phyloP scores from a whole-genome alignment of 53 echinoderm and acorn worm species.

The Antedon mediterranea region DNA sequence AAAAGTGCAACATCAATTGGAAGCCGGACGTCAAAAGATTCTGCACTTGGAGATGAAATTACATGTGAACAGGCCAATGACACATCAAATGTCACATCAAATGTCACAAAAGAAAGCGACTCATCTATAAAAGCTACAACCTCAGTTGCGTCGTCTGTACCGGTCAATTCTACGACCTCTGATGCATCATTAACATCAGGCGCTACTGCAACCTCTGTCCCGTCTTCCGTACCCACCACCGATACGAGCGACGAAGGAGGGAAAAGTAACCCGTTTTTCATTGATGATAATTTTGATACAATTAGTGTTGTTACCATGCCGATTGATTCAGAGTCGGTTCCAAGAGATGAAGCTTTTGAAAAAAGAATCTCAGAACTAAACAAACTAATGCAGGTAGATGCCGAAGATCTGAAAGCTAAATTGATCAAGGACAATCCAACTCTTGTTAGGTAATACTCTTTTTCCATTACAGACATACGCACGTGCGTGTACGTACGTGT shows the following conservation, averaged over 20 bases:
- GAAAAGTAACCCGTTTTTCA: background rate
- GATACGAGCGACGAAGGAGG: background rate
- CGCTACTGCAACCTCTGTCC: too few species aligned
- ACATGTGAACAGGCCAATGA: background rate
- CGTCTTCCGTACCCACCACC: background rate
- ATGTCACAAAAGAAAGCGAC: too few species aligned
- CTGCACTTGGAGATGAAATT: conserved; percentile 5
- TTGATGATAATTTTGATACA: conserved; percentile 4
- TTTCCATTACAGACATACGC: too few species aligned
- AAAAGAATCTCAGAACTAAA: conserved; percentile 62
- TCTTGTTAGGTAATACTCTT: conserved; percentile 64
- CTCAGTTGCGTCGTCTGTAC: background rate
- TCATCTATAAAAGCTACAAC: too few species aligned
- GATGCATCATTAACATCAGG: too few species aligned
- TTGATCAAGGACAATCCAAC: conserved; percentile 85
- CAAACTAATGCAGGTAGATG: conserved; percentile 61
- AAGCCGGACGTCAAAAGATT: conserved; percentile 1
- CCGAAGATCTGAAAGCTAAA: conserved; percentile 67
- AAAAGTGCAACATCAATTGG: background rate
- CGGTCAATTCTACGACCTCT: background rate
- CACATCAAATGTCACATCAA: too few species aligned
- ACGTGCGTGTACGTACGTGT: too few species aligned
- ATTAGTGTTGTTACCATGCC: background rate
- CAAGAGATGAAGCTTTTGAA: conserved; percentile 37
- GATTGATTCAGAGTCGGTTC: background rate